Base-by-base conservation (phyloP, 2,888 invertebrate genomes). In the Caenorhabditis auriculariae region DNA sequence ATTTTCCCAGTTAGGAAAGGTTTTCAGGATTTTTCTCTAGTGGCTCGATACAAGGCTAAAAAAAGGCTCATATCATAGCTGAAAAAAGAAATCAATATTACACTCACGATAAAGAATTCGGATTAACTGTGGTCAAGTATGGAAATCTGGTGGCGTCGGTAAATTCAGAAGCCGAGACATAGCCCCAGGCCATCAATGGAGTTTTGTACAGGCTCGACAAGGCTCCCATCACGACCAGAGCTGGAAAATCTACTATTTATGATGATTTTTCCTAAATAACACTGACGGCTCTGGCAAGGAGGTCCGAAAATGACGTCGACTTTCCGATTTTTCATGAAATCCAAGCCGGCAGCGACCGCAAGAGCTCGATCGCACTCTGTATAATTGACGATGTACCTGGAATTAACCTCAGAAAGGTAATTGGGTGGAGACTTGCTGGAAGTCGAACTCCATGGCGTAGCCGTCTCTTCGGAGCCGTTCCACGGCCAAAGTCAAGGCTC, bases 231-330 rank as follows among this genome's bases (percentile, higher is more conserved):
- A 54, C 44, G 47, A 47, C 27, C 4, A 58, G 37, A 21, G 55
- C 62, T 60, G 17, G 26, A 46, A 41, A 15, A 3, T 6, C 15
- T n/a, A 12, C 12, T 45, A 45, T 9, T 7, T n/a, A n/a, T n/a
- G 24, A 21, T 26, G 6, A 23, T 32, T 12, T 32, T 32, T n/a
- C n/a, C 9, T 9, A n/a, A 12, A 12, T 32, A 32, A n/a, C 9
- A 7, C 19, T 4, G 26, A 60, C 60, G 29, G 15, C 54, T 32
- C 1, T 61, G 45, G 46, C 76, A 76, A 1, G 76, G 69, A 0
- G 76, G 66, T 15, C 69, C 73, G 27, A 76, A 61, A 3, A 76
- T 35, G 3, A 69, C 65, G 44, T 77, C 75, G 2, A 72, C 66
- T 19, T 60, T 54, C 12, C 63, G 27, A 9, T 67, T 49, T 7